Base-by-base conservation (phyloP, 2,113 vertebrate genomes). In the Pogona vitticeps region DNA sequence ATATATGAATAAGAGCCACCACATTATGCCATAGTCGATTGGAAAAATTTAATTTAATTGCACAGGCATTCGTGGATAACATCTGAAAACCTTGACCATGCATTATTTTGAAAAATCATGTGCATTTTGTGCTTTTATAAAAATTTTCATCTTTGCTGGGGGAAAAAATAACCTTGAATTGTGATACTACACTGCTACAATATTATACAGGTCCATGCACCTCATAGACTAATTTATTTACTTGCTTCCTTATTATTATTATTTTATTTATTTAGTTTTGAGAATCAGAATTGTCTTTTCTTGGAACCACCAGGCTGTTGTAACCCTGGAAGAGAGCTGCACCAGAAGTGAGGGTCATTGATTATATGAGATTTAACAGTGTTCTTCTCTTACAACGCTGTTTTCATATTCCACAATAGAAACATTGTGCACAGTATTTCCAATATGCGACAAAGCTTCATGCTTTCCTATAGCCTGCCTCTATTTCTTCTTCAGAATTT, bases 401-500 rank as follows among this genome's bases (percentile, higher is more conserved):
- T 31, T 88, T 28, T 84, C 3, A 20, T 36, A 65, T 26, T 83
- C 65, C 17, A 68, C n/a, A 83, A 61, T 31, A 75, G 40, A 91
- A 86, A 38, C 3, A 28, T 59, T 82, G 9, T 0, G 0, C 3
- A 26, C 56, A 84, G 13, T 0, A 0, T 84, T 82, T 91, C 83
- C 81, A 8, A 76, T 86, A 33, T 67, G 58, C 81, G 56, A n/a
- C 7, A 73, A 58, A 38, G 67, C 72, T 4, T 59, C 78, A 10
- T 71, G 38, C 52, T 52, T 42, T 28, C 84, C 65, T 73, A 58
- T 58, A 65, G 83, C 83, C 14, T 86, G 82, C 70, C 63, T 82
- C 83, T 78, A 89, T 36, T 73, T 92, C 75, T 38, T 75, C 2
- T 3, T 91, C 83, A 77, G 58, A 84, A 75, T 12, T 75, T 75